phyloP scores from a whole-genome alignment of 2,888 invertebrate species.

The Platerodrilus igneus region DNA sequence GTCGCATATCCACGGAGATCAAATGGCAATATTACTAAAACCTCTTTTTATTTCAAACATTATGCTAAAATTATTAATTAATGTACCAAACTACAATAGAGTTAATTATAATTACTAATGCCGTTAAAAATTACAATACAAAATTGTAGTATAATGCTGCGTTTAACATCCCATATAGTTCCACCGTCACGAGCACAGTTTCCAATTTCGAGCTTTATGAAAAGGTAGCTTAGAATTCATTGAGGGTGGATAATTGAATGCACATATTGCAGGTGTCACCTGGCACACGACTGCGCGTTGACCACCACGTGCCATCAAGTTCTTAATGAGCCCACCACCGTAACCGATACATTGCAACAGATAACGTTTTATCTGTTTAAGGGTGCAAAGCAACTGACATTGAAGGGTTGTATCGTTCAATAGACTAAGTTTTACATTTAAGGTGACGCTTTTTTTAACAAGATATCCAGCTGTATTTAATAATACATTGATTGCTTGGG shows the following conservation, averaged over 20 bases:
- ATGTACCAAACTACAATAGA: too few relatives aligned
- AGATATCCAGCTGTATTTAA: too few relatives aligned
- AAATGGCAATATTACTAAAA: too few relatives aligned
- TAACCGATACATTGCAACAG: constrained; percentile 16
- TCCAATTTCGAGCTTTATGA: constrained; percentile 14
- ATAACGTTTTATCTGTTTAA: constrained; percentile 11
- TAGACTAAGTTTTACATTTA: too few relatives aligned
- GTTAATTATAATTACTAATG: not conserved
- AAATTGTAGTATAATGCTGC: not conserved
- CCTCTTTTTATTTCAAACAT: too few relatives aligned
- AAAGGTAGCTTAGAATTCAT: constrained; percentile 5
- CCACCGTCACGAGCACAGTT: constrained; percentile 4
- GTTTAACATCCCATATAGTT: too few relatives aligned
- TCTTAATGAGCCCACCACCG: constrained; percentile 17
- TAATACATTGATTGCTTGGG: too few relatives aligned
- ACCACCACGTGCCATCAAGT: constrained; percentile 27
- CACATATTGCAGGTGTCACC: constrained; percentile 34
- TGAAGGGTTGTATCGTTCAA: constrained; percentile 14
- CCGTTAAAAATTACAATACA: not conserved
- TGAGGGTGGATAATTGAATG: constrained; percentile 26
- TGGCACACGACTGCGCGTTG: constrained; percentile 33
- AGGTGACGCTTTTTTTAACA: too few relatives aligned
- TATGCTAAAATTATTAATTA: too few relatives aligned
- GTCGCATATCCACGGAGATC: too few relatives aligned
- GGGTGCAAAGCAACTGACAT: constrained; percentile 15